Evolutionary conservation across 2,113 vertebrate species (phyloP).

Genomic region (Actenoides hombroni): DNA sequence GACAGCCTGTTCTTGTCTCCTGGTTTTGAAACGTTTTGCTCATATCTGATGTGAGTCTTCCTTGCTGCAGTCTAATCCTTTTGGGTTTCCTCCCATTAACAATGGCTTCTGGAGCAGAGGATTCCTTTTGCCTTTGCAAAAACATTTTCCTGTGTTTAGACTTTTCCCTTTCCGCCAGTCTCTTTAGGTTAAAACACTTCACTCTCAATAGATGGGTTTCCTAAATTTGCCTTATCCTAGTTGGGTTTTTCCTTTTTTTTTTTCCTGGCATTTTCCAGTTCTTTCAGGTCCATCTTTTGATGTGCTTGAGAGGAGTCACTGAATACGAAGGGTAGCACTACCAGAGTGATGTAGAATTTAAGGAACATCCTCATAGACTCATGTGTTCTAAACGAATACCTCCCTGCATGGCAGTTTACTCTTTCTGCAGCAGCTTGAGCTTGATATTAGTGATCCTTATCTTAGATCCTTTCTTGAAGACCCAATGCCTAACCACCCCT

Average conservation of each 20-base stretch:
- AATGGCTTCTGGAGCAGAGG: not conserved
- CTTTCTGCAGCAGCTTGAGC: not conserved
- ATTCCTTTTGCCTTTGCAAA: not conserved
- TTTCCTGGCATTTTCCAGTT: not conserved
- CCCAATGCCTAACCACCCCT: not conserved
- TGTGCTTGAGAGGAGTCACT: not conserved
- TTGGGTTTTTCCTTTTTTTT: not conserved
- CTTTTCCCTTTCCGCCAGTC: not conserved
- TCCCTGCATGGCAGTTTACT: not conserved
- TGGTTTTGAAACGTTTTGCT: fast-evolving
- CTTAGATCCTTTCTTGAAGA: not conserved
- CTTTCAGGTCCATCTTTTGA: not conserved
- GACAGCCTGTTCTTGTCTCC: not conserved
- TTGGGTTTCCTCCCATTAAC: not conserved
- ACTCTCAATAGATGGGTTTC: not conserved
- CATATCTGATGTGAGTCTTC: not conserved
- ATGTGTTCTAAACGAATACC: not conserved
- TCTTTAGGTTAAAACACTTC: not conserved
- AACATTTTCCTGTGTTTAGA: not conserved
- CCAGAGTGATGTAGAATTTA: not conserved
- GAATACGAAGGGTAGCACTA: not conserved
- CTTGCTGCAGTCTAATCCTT: not conserved
- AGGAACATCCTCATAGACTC: not conserved
- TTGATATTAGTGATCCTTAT: not conserved
- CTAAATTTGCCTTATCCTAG: not conserved